phyloP scores from a whole-genome alignment of 2,888 invertebrate genomes.

The Aphrophora alni region DNA sequence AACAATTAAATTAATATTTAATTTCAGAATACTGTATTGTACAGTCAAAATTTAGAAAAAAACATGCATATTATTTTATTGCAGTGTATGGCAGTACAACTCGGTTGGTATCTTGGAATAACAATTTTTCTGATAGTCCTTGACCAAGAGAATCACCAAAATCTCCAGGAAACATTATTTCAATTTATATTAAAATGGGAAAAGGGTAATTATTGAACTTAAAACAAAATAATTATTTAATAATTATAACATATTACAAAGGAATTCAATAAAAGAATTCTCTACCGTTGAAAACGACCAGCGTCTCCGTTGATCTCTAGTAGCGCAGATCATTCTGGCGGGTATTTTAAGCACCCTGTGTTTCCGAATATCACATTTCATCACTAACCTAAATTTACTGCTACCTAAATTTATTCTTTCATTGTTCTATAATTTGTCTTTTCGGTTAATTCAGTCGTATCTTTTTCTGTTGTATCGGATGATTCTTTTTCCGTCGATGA shows the following conservation, averaged over 20 bases:
- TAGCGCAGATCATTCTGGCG: too few relatives aligned
- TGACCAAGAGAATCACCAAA: too few relatives aligned
- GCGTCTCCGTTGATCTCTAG: background rate
- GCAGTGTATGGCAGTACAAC: too few relatives aligned
- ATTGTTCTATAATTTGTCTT: background rate
- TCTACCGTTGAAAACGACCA: background rate
- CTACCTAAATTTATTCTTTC: background rate
- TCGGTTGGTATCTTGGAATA: too few relatives aligned
- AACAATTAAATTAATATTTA: too few relatives aligned
- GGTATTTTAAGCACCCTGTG: background rate
- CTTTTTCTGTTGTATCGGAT: background rate
- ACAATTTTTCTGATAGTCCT: too few relatives aligned
- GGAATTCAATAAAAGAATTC: background rate
- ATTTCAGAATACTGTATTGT: too few relatives aligned
- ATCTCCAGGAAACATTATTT: too few relatives aligned
- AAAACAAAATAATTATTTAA: background rate
- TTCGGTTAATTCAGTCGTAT: background rate
- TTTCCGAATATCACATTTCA: background rate
- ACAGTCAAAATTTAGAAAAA: too few relatives aligned
- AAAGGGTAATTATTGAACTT: background rate
- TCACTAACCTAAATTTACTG: background rate
- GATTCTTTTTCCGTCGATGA: background rate
- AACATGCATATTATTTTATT: too few relatives aligned
- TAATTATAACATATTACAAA: background rate
- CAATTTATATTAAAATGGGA: too few relatives aligned